These are phyloP conservation scores for Sciaenops ocellatus DNA, from an alignment of 2,797 vertebrate genomes.

Conservation along the genomic window DNA sequence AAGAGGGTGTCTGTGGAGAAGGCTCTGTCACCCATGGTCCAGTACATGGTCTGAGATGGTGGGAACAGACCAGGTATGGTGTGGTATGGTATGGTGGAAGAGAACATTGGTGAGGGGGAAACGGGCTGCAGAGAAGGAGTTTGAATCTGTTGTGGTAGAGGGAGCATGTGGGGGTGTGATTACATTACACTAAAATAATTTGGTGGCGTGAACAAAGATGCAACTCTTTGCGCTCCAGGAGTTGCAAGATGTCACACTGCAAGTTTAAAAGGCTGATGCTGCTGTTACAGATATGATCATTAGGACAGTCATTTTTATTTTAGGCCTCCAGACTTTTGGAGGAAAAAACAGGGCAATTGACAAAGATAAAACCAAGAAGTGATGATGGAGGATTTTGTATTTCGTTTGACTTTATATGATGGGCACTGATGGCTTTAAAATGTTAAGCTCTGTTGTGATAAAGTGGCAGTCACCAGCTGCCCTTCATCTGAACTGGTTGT, in stretches of 20 bases:
- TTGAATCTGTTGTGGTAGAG: neutral
- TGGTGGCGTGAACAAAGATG: neutral
- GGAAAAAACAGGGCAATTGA: neutral
- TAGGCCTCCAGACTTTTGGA: neutral
- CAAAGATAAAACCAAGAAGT: constrained; percentile 39
- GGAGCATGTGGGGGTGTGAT: neutral
- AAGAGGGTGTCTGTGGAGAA: neutral
- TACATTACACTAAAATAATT: neutral
- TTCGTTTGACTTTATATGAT: constrained; percentile 38
- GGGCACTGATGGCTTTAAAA: constrained; percentile 53
- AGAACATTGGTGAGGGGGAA: neutral
- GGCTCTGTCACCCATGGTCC: too few relatives aligned
- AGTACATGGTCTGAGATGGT: neutral
- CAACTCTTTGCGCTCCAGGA: neutral
- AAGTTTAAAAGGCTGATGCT: neutral
- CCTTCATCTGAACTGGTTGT: constrained; percentile 53
- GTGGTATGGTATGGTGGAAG: too few relatives aligned
- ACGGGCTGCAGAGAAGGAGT: neutral
- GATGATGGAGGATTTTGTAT: constrained; percentile 31
- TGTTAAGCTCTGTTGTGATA: constrained; percentile 42
- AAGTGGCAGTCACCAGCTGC: constrained; percentile 43
- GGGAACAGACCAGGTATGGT: neutral
- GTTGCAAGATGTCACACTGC: neutral
- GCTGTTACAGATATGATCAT: neutral
- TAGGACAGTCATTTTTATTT: constrained; percentile 1